phyloP scores from a whole-genome alignment of 2,113 vertebrate species.

The Cettia cetti region DNA sequence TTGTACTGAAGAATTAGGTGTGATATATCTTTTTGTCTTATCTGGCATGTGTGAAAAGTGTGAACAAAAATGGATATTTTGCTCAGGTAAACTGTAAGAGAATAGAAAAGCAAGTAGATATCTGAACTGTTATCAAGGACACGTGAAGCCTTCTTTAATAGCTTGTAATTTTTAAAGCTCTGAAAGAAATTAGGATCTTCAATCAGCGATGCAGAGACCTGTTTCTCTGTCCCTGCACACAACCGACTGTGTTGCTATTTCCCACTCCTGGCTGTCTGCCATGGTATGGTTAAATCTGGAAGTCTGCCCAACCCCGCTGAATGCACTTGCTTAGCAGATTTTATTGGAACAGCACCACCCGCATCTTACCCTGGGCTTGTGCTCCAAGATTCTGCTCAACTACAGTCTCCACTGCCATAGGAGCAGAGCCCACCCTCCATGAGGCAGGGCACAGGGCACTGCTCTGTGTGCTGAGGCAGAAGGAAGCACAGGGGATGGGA shows the following conservation, averaged over 20 bases:
- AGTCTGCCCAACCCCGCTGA: not conserved
- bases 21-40: rapidly evolving
- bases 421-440: not conserved
- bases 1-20: not conserved
- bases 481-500: not conserved
- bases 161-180: not conserved
- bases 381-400: not conserved
- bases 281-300: not conserved
- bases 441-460: not conserved
- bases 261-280: not conserved
- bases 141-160: not conserved
- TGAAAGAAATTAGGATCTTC: not conserved
- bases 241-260: not conserved
- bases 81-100: not conserved
- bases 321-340: not conserved
- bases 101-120: not conserved
- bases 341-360: not conserved
- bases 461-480: not conserved
- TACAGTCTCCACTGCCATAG: rapidly evolving
- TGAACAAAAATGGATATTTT: not conserved
- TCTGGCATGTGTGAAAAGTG: not conserved
- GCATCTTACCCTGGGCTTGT: not conserved
- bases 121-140: not conserved
- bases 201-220: not conserved
- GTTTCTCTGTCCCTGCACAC: not conserved